Evolutionary conservation across 2,797 vertebrate species (phyloP), one percentile per base, ranked within the genome.

Genomic region (Hypotaenidia philippensis): DNA sequence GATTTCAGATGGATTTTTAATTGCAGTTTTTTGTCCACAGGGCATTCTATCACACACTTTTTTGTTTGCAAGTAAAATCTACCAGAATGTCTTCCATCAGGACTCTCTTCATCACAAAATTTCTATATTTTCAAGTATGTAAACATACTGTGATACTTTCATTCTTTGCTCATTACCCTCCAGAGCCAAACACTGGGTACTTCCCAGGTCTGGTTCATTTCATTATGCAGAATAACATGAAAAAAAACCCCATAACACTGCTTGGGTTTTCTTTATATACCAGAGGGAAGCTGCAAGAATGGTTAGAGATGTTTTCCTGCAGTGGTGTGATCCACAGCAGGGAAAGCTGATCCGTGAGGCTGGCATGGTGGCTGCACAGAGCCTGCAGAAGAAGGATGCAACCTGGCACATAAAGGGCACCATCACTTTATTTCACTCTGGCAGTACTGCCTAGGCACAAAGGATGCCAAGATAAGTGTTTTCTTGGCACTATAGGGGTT

Each of bases 1-100:
- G 70, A 87, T 92, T 96, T 87, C 83, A 96, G 93, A 96, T 66
- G 94, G 92, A 78, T 70, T 94, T 96, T 96, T 95, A 94, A 93
- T 95, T 56, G 38, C 75, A 55, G 11, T 47, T 36, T 83, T 95
- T 96, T 87, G 36, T 85, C 75, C 80, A 53, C 32, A 50, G 66
- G 41, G 36, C 87, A 83, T 94, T 94, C 52, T 88, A 89, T 49
- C 26, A 29, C n/a, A 79, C 13, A 29, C 10, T 56, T 83, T 92
- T 36, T 6, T 6, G 0, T 79, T 91, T 79, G 26, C 40, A 55
- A 83, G 25, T 77, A 69, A 79, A 84, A 78, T 41, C 29, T 59
- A 83, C 14, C 12, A 66, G 81, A 78, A 85, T 34, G 7, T 79
- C 32, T 29, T 83, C 56, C 63, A 55, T 52, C 23, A 74, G 13